These are phyloP conservation scores for Aspidiotus destructor DNA, from an alignment of 2,888 invertebrate species.

Conservation along the genomic window DNA sequence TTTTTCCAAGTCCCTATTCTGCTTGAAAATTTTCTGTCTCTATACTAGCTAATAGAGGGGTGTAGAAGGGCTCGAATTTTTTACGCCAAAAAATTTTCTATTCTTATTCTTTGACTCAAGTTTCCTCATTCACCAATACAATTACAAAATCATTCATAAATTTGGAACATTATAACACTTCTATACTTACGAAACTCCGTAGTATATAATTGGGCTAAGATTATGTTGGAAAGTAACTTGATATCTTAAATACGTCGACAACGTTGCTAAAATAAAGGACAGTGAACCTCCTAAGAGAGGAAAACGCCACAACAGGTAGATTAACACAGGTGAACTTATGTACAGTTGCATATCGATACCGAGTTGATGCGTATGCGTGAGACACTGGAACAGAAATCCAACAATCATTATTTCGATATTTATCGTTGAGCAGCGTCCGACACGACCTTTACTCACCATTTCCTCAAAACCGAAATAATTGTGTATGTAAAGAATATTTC, in stretches of 20 bases:
- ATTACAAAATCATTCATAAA: too few species aligned
- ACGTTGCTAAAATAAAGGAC: slow-evolving; percentile 42
- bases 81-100: too few species aligned
- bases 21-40: too few species aligned
- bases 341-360: slow-evolving; percentile 53
- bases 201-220: slow-evolving; percentile 50
- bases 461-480: slow-evolving; percentile 52
- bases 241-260: slow-evolving; percentile 47
- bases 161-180: too few species aligned
- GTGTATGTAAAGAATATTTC: slow-evolving; percentile 51
- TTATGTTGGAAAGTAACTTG: slow-evolving; percentile 46
- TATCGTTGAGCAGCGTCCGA: too few species aligned
- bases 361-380: slow-evolving; percentile 52
- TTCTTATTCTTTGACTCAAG: too few species aligned
- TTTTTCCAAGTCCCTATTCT: too few species aligned
- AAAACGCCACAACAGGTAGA: slow-evolving; percentile 46
- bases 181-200: slow-evolving; percentile 49
- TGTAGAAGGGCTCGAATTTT: too few species aligned
- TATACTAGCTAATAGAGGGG: too few species aligned
- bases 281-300: slow-evolving; percentile 43
- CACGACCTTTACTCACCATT: slow-evolving; percentile 44
- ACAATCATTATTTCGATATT: slow-evolving; percentile 2
- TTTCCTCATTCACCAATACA: too few species aligned
- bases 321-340: slow-evolving; percentile 46
- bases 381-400: slow-evolving; percentile 44